These are phyloP conservation scores for Brotula barbata DNA, from an alignment of 2,797 vertebrate species.

Conservation along the genomic window DNA sequence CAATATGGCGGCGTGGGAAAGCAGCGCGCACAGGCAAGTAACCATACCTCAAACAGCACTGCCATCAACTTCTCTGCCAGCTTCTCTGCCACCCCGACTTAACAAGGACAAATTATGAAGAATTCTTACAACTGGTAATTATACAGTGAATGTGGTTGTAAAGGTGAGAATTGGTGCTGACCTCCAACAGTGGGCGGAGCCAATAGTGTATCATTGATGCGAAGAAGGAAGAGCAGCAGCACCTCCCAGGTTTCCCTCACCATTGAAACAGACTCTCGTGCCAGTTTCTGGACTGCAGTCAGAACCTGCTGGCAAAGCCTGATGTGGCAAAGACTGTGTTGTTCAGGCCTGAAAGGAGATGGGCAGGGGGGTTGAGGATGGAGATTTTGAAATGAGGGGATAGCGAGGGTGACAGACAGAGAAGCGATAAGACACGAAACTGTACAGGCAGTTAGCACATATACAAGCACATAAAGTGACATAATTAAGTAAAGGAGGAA, in stretches of 20 bases:
- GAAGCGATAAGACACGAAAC: background rate
- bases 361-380: background rate
- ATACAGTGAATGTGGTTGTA: background rate
- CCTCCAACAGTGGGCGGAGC: slow-evolving; percentile 92
- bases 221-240: slow-evolving; percentile 92
- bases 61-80: slow-evolving; percentile 93
- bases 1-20: slow-evolving; percentile 96
- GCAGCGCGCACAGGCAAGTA: slow-evolving; percentile 90
- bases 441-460: background rate
- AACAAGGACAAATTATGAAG: background rate
- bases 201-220: slow-evolving; percentile 92
- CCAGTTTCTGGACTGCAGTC: slow-evolving; percentile 93
- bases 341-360: slow-evolving; percentile 82
- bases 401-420: background rate
- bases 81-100: slow-evolving; percentile 93
- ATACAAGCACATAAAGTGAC: no score
- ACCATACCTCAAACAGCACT: slow-evolving; percentile 95
- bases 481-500: no score
- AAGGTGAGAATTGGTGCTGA: slow-evolving; percentile 50
- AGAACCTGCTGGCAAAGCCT: slow-evolving; percentile 93
- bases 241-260: slow-evolving; percentile 97
- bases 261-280: slow-evolving; percentile 87
- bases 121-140: background rate
- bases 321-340: slow-evolving; percentile 86
- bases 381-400: slow-evolving; percentile 1